Conservation (phyloP, 2,797 vertebrate genomes). For the Fundulus diaphanus region DNA sequence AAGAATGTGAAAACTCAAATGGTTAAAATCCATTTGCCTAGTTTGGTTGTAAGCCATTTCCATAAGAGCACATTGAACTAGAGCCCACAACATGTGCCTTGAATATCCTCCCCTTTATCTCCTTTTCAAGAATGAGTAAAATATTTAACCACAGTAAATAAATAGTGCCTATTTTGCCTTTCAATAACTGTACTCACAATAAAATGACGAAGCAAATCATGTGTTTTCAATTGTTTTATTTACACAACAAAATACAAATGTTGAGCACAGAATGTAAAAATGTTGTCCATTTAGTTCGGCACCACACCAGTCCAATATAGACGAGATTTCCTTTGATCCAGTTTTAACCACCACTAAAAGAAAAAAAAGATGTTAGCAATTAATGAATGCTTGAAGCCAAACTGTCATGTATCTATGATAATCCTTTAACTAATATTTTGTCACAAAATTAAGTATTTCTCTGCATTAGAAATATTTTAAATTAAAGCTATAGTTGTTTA, state of each 20-base stretch:
- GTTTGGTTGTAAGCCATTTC: not conserved
- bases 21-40: not conserved
- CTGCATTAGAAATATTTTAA: too few species aligned
- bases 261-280: slow-evolving; percentile 73
- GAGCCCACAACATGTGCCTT: not conserved
- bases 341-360: slow-evolving; percentile 79
- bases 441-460: too few species aligned
- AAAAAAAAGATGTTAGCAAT: slow-evolving; percentile 6
- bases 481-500: too few species aligned
- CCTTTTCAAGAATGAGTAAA: too few species aligned
- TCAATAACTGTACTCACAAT: not conserved
- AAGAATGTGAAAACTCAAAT: not conserved
- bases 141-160: too few species aligned
- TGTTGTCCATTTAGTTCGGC: slow-evolving; percentile 43
- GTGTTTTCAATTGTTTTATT: slow-evolving; percentile 68
- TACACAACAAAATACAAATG: slow-evolving; percentile 76
- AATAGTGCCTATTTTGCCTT: not conserved
- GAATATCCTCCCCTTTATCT: not conserved
- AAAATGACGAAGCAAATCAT: not conserved
- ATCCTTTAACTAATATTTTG: too few species aligned
- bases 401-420: not conserved
- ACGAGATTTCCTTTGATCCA: slow-evolving; percentile 7
- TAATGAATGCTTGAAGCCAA: not conserved
- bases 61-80: not conserved
- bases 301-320: slow-evolving; percentile 34